Conservation (phyloP, 1,140 invertebrate genomes). For the Euura saliciscinereae region DNA sequence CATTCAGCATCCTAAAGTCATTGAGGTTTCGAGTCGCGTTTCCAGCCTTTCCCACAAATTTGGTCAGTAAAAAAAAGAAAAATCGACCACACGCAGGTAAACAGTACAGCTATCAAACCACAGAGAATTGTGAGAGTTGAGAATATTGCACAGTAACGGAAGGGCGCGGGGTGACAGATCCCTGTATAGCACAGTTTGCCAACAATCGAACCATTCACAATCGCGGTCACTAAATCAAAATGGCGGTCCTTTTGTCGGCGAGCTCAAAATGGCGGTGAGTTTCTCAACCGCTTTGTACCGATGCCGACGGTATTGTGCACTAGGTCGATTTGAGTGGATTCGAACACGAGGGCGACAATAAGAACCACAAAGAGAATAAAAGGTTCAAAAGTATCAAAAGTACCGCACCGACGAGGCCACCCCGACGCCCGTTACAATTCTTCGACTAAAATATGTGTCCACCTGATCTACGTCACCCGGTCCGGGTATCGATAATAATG, state of each 20-base stretch:
- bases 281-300: slow-evolving; percentile 27
- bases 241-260: slow-evolving; percentile 36
- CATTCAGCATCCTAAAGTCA: neutral
- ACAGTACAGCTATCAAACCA: too few species aligned
- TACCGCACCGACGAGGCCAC: slow-evolving; percentile 5
- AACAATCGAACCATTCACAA: slow-evolving; percentile 39
- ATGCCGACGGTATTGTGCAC: slow-evolving; percentile 31
- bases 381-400: neutral
- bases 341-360: slow-evolving; percentile 29
- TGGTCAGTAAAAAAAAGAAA: neutral
- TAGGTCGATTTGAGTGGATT: slow-evolving; percentile 32
- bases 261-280: slow-evolving; percentile 30
- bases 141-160: neutral
- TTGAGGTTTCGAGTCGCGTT: neutral
- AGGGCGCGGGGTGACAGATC: neutral
- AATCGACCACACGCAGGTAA: neutral
- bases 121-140: too few species aligned
- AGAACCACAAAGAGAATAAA: slow-evolving; percentile 22
- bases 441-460: too few species aligned
- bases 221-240: slow-evolving; percentile 40
- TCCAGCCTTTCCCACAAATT: neutral
- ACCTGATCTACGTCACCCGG: too few species aligned
- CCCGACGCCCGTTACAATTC: neutral
- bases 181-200: slow-evolving; percentile 19
- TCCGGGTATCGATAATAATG: too few species aligned